A percentile compares a stretch with the other conserved stretches of the same genome.
phyloP scores from a whole-genome alignment of 2,888 invertebrate species.

The Noctua janthina region DNA sequence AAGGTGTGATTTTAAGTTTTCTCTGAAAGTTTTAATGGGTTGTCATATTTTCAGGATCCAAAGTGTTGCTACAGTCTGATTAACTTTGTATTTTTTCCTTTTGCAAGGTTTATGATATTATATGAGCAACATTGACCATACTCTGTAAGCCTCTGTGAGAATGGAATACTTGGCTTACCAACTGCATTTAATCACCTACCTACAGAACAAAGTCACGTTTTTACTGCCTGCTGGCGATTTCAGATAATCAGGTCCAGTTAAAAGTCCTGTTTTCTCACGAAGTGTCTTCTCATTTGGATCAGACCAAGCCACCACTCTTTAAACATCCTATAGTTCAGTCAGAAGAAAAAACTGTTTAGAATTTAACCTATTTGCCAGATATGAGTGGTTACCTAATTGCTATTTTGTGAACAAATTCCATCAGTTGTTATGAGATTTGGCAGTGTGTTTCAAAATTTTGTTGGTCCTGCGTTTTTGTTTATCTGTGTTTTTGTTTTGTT shows the following conservation, averaged over 20 bases:
- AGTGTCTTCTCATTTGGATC: background rate
- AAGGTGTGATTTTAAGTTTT: background rate
- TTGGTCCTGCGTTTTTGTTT: background rate
- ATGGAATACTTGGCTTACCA: background rate
- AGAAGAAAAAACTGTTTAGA: background rate
- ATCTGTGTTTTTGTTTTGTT: background rate
- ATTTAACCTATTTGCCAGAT: background rate
- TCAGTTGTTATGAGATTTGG: background rate
- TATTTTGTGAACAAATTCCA: background rate
- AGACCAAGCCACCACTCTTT: background rate
- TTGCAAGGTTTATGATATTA: background rate
- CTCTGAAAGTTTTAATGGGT: background rate
- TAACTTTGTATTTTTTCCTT: background rate
- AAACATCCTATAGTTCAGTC: background rate
- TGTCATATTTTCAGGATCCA: background rate
- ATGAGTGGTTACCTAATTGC: background rate
- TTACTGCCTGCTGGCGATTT: background rate
- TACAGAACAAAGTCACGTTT: background rate
- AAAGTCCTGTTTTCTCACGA: background rate
- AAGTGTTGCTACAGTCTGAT: background rate
- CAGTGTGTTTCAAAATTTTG: background rate
- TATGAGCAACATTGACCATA: background rate
- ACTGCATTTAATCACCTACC: background rate
- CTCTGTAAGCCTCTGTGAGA: background rate
- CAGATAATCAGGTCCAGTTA: conserved; percentile 2